Evolutionary conservation across 1,140 invertebrate genomes (phyloP).

Genomic region (Pinna nobilis): DNA sequence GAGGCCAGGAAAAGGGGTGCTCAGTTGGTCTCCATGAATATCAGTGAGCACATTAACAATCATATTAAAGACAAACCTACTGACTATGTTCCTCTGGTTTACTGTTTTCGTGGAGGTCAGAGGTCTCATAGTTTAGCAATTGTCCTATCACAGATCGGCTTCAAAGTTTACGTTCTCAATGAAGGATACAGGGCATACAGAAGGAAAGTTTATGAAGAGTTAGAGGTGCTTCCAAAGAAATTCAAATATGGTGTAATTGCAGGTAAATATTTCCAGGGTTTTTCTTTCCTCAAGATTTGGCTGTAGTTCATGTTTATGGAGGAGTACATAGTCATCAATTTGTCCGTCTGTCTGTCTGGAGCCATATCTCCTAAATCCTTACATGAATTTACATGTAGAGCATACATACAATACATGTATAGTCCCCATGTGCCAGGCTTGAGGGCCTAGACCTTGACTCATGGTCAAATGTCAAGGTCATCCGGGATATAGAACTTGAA

Average conservation of each 20-base stretch:
- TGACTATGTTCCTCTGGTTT: slow-evolving; percentile 45
- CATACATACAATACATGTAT: no score
- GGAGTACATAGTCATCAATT: no score
- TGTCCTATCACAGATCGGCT: slow-evolving; percentile 49
- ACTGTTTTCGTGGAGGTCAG: slow-evolving; percentile 54
- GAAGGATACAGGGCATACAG: slow-evolving; percentile 52
- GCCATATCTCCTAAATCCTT: no score
- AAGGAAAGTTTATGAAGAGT: slow-evolving; percentile 30
- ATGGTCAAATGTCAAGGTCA: no score
- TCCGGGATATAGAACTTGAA: no score
- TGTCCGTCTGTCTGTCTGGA: no score
- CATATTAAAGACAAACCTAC: slow-evolving; percentile 43
- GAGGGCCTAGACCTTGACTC: no score
- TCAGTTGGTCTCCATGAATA: slow-evolving; percentile 35
- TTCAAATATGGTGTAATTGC: slow-evolving; percentile 46
- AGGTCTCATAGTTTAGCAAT: slow-evolving; percentile 47
- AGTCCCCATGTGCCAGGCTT: no score
- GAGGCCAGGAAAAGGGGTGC: slow-evolving; percentile 44
- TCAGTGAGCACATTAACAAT: slow-evolving; percentile 34
- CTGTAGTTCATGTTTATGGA: no score
- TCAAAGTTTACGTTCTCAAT: slow-evolving; percentile 37
- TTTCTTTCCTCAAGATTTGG: no score
- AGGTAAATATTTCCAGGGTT: no score
- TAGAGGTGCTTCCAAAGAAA: slow-evolving; percentile 33
- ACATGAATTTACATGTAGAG: no score